These are phyloP conservation scores for Polymixis flavicincta DNA, from an alignment of 2,888 invertebrate genomes.

Conservation along the genomic window DNA sequence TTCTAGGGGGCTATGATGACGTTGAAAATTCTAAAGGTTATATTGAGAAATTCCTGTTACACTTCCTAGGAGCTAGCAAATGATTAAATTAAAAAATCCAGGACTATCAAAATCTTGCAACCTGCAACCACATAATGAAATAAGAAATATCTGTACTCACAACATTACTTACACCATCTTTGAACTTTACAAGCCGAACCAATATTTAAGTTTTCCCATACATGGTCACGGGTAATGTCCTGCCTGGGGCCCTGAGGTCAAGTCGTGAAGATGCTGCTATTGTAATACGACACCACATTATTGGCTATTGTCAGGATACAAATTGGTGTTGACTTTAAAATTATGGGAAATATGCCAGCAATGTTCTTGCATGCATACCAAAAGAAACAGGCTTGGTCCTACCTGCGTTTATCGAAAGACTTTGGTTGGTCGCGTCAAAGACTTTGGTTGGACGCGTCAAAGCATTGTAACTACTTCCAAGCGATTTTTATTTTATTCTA, in stretches of 20 bases:
- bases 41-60: too few relatives aligned
- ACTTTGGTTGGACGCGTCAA: too few relatives aligned
- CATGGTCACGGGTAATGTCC: conserved; percentile 41
- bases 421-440: too few relatives aligned
- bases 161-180: not conserved
- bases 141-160: not conserved
- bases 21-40: too few relatives aligned
- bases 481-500: too few relatives aligned
- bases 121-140: too few relatives aligned
- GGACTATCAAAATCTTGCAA: too few relatives aligned
- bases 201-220: conserved; percentile 27
- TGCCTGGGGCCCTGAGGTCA: conserved; percentile 53
- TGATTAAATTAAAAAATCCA: too few relatives aligned
- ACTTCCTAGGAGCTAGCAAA: too few relatives aligned
- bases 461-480: too few relatives aligned
- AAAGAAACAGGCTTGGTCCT: not conserved
- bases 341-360: conserved; percentile 17
- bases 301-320: conserved; percentile 50
- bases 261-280: conserved; percentile 63
- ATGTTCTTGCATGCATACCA: not conserved
- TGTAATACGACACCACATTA: conserved; percentile 51
- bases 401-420: not conserved
- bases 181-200: conserved; percentile 9
- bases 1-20: too few relatives aligned
- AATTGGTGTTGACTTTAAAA: conserved; percentile 39